phyloP scores from a whole-genome alignment of 2,888 invertebrate species.

The Carpatolechia fugitivella region DNA sequence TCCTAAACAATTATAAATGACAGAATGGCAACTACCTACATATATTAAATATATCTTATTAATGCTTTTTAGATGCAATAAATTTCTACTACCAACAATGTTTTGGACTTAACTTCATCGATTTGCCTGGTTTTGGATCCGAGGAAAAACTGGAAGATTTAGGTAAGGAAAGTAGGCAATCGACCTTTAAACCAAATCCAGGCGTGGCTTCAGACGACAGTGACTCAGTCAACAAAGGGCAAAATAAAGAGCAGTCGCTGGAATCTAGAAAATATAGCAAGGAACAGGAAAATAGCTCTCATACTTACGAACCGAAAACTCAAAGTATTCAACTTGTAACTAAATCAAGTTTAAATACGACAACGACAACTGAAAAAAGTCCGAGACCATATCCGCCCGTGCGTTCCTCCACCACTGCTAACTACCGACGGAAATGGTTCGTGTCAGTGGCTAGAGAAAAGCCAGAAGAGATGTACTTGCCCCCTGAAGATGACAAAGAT shows the following conservation, averaged over 20 bases:
- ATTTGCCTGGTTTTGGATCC: conserved; percentile 25
- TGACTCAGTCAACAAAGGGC: background rate
- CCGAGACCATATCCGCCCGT: background rate
- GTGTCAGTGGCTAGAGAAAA: conserved; percentile 6
- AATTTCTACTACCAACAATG: conserved; percentile 26
- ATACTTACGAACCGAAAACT: too few relatives aligned
- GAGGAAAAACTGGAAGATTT: background rate
- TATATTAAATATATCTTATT: too few relatives aligned
- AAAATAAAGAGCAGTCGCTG: background rate
- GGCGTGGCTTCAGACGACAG: background rate
- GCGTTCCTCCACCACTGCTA: background rate
- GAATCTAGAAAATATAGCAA: background rate
- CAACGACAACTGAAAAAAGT: background rate
- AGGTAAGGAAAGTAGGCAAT: background rate
- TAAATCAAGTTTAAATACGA: too few relatives aligned
- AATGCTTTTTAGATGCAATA: conserved; percentile 29
- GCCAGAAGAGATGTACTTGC: background rate
- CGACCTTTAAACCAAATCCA: background rate
- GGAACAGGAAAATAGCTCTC: too few relatives aligned
- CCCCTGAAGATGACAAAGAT: conserved; percentile 39
- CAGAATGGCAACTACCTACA: too few relatives aligned
- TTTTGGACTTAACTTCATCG: conserved; percentile 33
- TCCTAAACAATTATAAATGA: too few relatives aligned
- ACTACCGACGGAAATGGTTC: conserved; percentile 20
- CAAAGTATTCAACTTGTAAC: too few relatives aligned